These are phyloP conservation scores for Caenorhabditis sp. DNA, from an alignment of 2,888 invertebrate genomes.

Conservation along the genomic window DNA sequence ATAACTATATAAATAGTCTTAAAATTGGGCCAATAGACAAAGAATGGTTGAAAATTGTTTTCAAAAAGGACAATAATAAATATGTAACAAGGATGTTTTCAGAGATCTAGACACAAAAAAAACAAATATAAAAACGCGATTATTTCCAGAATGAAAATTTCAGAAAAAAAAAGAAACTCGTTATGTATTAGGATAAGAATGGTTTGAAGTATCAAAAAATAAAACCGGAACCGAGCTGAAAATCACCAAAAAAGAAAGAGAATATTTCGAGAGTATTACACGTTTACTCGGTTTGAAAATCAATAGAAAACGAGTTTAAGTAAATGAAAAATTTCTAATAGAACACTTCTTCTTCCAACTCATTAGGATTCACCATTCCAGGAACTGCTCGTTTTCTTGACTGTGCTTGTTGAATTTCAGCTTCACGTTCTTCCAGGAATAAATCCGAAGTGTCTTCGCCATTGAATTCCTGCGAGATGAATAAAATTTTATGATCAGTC, in stretches of 20 bases:
- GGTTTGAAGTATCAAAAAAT: neutral
- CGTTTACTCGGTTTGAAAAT: neutral
- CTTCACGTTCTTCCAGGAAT: conserved; percentile 94
- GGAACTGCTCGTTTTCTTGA: conserved; percentile 71
- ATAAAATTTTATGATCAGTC: no score
- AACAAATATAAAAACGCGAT: neutral
- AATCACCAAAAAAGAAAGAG: neutral
- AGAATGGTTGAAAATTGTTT: neutral
- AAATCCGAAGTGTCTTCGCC: conserved; percentile 97
- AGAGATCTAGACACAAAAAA: neutral
- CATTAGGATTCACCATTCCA: conserved; percentile 67
- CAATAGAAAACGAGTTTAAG: no score
- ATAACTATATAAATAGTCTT: neutral
- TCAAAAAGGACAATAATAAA: neutral
- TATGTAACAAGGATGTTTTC: neutral
- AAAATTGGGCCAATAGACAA: neutral
- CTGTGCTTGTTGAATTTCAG: conserved; percentile 86
- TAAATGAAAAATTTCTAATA: neutral
- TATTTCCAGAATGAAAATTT: neutral
- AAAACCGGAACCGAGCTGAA: neutral
- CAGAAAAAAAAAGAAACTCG: neutral
- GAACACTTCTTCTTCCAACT: conserved; percentile 57
- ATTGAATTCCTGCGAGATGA: conserved; percentile 91
- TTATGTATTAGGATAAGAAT: neutral
- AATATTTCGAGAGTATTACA: neutral